Conservation (phyloP, 2,113 vertebrate genomes). For the Panthera tigris region DNA sequence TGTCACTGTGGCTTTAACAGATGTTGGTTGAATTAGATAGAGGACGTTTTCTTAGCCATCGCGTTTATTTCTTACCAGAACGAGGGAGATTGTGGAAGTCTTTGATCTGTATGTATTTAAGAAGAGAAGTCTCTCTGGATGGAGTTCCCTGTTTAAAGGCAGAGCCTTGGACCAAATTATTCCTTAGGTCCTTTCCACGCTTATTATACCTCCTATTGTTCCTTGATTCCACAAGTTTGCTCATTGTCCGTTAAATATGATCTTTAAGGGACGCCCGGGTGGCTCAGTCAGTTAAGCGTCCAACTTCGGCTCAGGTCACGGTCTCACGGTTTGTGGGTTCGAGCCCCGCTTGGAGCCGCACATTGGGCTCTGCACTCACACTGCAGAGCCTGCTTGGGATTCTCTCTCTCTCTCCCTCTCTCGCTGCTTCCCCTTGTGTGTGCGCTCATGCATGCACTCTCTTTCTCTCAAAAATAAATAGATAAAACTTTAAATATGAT, state of each 20-base stretch:
- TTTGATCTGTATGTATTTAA: background rate
- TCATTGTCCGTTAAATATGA: background rate
- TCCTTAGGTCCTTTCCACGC: background rate
- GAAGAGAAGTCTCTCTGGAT: background rate
- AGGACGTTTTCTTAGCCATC: background rate
- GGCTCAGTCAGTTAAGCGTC: too few species aligned
- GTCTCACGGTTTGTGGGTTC: too few species aligned
- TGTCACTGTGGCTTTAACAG: background rate
- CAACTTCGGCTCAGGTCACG: too few species aligned
- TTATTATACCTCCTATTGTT: background rate
- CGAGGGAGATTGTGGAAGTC: background rate
- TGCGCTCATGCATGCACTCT: too few species aligned
- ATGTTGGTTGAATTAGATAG: background rate
- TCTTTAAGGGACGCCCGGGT: background rate
- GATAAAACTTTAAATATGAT: background rate
- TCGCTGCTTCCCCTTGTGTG: too few species aligned
- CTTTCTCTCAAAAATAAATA: too few species aligned
- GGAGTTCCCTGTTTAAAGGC: background rate
- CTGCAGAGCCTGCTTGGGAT: too few species aligned
- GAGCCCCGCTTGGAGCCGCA: too few species aligned
- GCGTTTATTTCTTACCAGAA: background rate
- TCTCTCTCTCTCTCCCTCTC: too few species aligned
- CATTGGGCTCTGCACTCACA: too few species aligned
- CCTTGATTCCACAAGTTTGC: background rate
- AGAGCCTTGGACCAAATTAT: background rate